phyloP scores from a whole-genome alignment of 1,140 invertebrate species.

The Saccostrea echinata region DNA sequence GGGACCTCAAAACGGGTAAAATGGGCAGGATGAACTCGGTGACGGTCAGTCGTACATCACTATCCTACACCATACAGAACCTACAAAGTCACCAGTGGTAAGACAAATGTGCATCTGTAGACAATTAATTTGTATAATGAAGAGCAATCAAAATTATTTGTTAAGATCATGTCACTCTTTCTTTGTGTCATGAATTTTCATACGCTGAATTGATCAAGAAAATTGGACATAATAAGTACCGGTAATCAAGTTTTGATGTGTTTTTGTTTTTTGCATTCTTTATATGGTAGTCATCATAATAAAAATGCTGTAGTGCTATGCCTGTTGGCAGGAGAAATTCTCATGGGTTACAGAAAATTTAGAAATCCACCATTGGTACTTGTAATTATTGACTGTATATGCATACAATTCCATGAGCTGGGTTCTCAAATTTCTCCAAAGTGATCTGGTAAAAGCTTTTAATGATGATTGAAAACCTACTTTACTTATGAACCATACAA shows the following conservation, averaged over 20 bases:
- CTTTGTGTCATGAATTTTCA: no score
- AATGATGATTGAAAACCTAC: background rate
- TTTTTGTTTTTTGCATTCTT: no score
- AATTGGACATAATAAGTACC: no score
- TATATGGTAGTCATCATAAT: background rate
- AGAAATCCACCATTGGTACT: background rate
- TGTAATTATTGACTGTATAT: background rate
- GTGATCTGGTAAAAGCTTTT: constrained; percentile 2
- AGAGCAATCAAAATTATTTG: no score
- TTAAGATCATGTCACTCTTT: no score
- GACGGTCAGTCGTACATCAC: constrained; percentile 74
- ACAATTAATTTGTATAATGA: no score
- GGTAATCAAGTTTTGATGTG: no score
- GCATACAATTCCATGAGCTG: background rate
- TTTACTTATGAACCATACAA: background rate
- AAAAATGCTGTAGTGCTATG: background rate
- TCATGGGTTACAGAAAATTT: background rate
- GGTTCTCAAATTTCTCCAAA: constrained; percentile 5
- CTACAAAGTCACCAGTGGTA: constrained; percentile 92
- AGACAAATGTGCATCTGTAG: constrained; percentile 79
- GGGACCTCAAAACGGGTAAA: constrained; percentile 58
- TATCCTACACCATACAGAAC: constrained; percentile 85
- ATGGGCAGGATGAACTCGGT: constrained; percentile 60
- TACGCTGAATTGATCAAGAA: no score
- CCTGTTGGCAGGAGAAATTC: background rate